Base-by-base conservation (phyloP, 1,140 invertebrate genomes). In the Tetramorium alpestre region DNA sequence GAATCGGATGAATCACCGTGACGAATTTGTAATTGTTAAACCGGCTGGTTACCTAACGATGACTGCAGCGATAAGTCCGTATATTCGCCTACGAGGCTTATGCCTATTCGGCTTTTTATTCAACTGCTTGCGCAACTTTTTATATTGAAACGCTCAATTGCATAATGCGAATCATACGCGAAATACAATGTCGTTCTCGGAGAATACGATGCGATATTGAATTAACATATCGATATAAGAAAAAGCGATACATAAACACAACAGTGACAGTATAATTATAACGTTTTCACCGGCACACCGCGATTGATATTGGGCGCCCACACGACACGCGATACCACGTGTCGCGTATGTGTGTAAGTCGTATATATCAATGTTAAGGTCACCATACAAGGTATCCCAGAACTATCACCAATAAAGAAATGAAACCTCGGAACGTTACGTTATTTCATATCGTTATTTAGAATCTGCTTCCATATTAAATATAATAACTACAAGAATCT, bases 361-460 rank as follows among this genome's bases (percentile, higher is more conserved):
- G 70, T 51, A 11, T 54, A 3, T 56, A 86, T 69, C 90, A 93
- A 93, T 92, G 92, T 92, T 90, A 93, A 92, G 92, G 92, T 92
- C 90, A 90, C 75, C 56, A 11, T 49, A 28, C 28, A 73, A 77
- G 73, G 47, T 76, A 80, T 82, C 18, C 10, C 64, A 54, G 33
- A 81, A 81, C 16, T 81, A 69, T 58, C 51, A 22, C 25, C 47
- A 33, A 11, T 47, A 33, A 84, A 54, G n/a, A 85, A 65, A 64
- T 44, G 10, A 44, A 8, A 11, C 10, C 72, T 75, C 33, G 18
- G 38, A 75, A 25, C 13, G 62, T 51, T 13, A 58, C 44, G 38
- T 70, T 58, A 54, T 38, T 58, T 3, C 18, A 25, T 25, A 77
- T 28, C 13, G 16, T 25, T n/a, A 58, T 22, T 41, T 58, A 41